Evolutionary conservation across 2,797 vertebrate species (phyloP), one percentile per base, ranked within the genome.

Genomic region (Garrulus glandarius): DNA sequence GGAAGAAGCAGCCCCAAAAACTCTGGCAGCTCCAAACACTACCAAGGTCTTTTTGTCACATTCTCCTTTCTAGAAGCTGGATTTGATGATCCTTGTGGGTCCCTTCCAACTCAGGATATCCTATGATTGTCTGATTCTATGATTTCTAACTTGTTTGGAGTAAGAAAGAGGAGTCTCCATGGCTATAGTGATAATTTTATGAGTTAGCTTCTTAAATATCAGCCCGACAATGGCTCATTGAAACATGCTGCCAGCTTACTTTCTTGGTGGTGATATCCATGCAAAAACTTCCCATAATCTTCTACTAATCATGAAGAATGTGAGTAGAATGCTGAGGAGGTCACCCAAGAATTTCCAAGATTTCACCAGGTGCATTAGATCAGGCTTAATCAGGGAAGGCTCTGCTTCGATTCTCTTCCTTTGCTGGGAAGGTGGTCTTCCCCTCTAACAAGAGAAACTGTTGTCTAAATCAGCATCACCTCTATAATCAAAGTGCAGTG

Each of bases 161-260:
- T n/a, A 49, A 82, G 64, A 89, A 91, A 94, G 56, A 91, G 13
- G 68, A 93, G 52, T 68, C 46, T 55, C 72, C 9, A 2, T 57
- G 76, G 41, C 61, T 47, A 5, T 2, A 46, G 60, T 0, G 44
- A 93, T 87, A 86, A 86, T 95, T 97, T 95, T 90, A 84, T 81
- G 83, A 90, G 63, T 15, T 92, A 60, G 32, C 49, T 84, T 92
- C 91, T 90, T 88, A 89, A 69, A 70, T 92, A 77, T 36, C 74
- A 63, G 15, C 26, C 14, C 0, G 6, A 74, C 55, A 91, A 92
- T 4, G 10, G 71, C 59, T 84, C 55, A 8, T 4, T 56, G 63
- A 92, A 83, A 82, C 10, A 0, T 13, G 13, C 76, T 84, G 70
- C 39, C 70, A 69, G 59, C 76, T 92, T 52, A 50, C 59, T 88